A percentile compares a stretch with the other conserved stretches of the same genome.
phyloP scores from a whole-genome alignment of 2,888 invertebrate genomes.

The Acanthosoma haemorrhoidale region DNA sequence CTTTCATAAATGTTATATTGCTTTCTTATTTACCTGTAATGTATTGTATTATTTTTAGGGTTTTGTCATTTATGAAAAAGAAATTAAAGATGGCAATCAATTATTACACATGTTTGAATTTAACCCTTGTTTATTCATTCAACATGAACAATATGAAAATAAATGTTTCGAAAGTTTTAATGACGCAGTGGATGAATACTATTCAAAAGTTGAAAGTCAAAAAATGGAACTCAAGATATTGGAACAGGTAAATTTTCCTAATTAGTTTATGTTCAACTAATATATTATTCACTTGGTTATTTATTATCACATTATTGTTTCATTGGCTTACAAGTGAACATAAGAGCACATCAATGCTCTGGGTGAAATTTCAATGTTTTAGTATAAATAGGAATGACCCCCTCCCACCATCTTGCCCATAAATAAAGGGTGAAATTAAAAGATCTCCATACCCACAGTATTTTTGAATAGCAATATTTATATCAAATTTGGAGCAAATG shows the following conservation, averaged over 20 bases:
- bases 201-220: slow-evolving; percentile 87
- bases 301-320: background rate
- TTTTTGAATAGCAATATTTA: no score
- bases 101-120: slow-evolving; percentile 67
- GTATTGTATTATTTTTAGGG: slow-evolving; percentile 56
- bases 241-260: slow-evolving; percentile 49
- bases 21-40: background rate
- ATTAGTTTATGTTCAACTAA: background rate
- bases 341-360: no score
- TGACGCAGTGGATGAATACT: slow-evolving; percentile 91
- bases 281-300: background rate
- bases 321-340: no score
- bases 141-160: slow-evolving; percentile 58
- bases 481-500: no score
- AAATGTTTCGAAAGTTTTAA: slow-evolving; percentile 72
- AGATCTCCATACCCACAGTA: no score
- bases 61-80: slow-evolving; percentile 63
- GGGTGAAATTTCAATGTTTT: no score
- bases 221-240: slow-evolving; percentile 81
- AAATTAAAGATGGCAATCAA: slow-evolving; percentile 49
- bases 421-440: no score
- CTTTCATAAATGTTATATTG: background rate
- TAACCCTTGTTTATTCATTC: slow-evolving; percentile 79
- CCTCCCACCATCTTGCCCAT: no score
- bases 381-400: no score